Conservation (phyloP, 2,888 invertebrate species). For the Teleiodes luculella region DNA sequence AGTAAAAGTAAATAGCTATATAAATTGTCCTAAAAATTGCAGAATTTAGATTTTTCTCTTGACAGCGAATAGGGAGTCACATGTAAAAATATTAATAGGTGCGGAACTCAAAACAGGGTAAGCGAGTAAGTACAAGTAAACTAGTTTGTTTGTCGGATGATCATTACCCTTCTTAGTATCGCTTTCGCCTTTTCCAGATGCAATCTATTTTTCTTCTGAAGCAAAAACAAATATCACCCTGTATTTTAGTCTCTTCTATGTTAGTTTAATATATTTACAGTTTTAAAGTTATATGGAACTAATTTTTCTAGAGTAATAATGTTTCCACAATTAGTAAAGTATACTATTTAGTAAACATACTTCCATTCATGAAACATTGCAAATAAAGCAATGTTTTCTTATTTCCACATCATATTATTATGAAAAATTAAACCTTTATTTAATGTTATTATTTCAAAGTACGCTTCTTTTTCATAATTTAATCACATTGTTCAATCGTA, state of each 20-base stretch:
- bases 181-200: conserved; percentile 76
- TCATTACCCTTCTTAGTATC: conserved; percentile 75
- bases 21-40: neutral
- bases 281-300: neutral
- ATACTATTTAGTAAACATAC: neutral
- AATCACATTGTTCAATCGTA: too few species aligned
- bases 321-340: neutral
- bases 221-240: conserved; percentile 70
- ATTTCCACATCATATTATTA: too few species aligned
- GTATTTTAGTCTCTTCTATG: conserved; percentile 34
- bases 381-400: too few species aligned
- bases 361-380: too few species aligned
- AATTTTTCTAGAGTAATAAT: too few species aligned
- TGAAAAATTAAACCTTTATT: too few species aligned
- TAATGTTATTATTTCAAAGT: too few species aligned
- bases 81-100: conserved; percentile 29
- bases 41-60: conserved; percentile 38
- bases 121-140: conserved; percentile 70
- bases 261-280: conserved; percentile 32
- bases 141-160: conserved; percentile 56
- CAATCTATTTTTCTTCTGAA: conserved; percentile 79
- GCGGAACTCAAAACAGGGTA: conserved; percentile 65
- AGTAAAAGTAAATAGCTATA: neutral
- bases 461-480: too few species aligned
- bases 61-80: conserved; percentile 34